These are phyloP conservation scores for Dasyornis broadbenti DNA, from an alignment of 2,113 vertebrate genomes.

Conservation along the genomic window DNA sequence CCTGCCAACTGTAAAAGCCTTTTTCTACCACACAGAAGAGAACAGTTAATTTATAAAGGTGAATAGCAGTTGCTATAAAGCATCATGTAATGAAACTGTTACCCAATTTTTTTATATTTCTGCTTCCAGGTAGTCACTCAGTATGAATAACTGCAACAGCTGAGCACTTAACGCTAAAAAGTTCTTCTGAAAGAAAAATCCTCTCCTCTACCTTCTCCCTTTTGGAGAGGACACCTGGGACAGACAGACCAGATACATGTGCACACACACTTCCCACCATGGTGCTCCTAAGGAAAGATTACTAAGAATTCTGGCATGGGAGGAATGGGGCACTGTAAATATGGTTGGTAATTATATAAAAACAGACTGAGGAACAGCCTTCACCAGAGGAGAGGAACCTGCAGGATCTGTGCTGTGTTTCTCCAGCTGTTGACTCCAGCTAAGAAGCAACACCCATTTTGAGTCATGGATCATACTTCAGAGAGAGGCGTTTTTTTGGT, in stretches of 20 bases:
- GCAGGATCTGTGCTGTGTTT: not conserved
- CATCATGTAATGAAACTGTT: not conserved
- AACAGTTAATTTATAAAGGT: constrained; percentile 28
- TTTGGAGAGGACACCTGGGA: not conserved
- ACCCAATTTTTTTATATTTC: not conserved
- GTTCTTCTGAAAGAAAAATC: not conserved
- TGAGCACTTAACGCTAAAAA: not conserved
- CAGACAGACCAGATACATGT: not conserved
- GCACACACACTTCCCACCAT: not conserved
- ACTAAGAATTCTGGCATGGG: not conserved
- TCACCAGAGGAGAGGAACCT: not conserved
- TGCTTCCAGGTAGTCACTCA: not conserved
- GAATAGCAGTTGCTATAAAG: not conserved
- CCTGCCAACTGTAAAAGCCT: constrained; percentile 28
- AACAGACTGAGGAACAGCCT: not conserved
- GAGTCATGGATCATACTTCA: not conserved
- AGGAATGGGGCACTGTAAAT: not conserved
- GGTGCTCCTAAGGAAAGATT: not conserved
- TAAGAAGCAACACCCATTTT: not conserved
- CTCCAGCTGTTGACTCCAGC: not conserved
- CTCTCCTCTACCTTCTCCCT: not conserved
- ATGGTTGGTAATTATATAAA: not conserved
- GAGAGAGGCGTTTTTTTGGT: not conserved
- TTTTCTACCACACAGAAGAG: not conserved
- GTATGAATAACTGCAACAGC: not conserved